A percentile compares a stretch with the other conserved stretches of the same genome.
These are phyloP conservation scores for Chymomyza procnemis DNA, from an alignment of 2,888 invertebrate species.

Conservation along the genomic window DNA sequence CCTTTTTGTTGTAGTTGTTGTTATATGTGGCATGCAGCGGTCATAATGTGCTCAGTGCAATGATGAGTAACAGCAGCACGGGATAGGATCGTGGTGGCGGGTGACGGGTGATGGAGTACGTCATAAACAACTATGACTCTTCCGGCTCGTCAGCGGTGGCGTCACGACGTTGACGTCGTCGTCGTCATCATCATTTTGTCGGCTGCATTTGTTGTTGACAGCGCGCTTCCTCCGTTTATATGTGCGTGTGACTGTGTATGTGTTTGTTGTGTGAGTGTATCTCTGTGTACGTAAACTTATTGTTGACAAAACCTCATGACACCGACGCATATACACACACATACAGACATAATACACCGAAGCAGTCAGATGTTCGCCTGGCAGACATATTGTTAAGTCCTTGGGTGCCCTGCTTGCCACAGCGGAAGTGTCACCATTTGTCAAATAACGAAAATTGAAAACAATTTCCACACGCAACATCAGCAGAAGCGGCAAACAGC, in stretches of 20 bases:
- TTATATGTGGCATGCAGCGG: conserved; percentile 10
- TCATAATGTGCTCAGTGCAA: conserved; percentile 26
- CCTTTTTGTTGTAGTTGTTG: neutral
- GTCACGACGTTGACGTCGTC: conserved; percentile 2
- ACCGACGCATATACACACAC: conserved; percentile 27
- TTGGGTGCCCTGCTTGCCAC: conserved; percentile 46
- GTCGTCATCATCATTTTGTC: conserved; percentile 1
- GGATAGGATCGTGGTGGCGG: neutral
- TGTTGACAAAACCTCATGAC: conserved; percentile 72
- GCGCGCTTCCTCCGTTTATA: neutral
- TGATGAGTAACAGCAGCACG: neutral
- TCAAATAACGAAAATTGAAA: conserved; percentile 77
- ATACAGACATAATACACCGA: conserved; percentile 2
- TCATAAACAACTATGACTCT: conserved; percentile 64
- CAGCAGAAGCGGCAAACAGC: conserved; percentile 23
- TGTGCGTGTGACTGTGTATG: neutral
- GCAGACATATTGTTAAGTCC: conserved; percentile 65
- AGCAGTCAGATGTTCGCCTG: conserved; percentile 17
- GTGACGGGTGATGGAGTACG: conserved; percentile 43
- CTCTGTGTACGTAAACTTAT: conserved; percentile 55
- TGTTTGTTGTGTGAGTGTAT: neutral
- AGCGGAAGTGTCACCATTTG: conserved; percentile 76
- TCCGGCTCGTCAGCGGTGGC: conserved; percentile 36
- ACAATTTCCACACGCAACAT: conserved; percentile 70
- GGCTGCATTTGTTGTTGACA: conserved; percentile 19